These are phyloP conservation scores for Triops longicaudatus DNA, from an alignment of 1,140 invertebrate genomes.

Conservation along the genomic window DNA sequence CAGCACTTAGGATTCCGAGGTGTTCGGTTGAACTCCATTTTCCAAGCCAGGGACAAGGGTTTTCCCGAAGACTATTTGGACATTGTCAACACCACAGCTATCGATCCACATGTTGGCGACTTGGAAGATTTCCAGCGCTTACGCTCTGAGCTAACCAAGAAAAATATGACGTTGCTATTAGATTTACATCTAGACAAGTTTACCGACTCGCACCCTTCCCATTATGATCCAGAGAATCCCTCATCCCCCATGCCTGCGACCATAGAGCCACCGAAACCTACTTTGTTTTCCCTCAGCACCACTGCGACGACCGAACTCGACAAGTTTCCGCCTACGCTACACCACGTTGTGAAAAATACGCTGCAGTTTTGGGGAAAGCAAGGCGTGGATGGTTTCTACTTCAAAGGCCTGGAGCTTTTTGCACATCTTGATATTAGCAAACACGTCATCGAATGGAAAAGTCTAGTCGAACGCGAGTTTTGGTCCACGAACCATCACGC, in stretches of 20 bases:
- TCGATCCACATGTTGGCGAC: conserved; percentile 55
- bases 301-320: background rate
- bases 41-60: conserved; percentile 50
- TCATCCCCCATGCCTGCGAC: background rate
- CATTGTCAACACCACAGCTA: conserved; percentile 49
- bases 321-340: conserved; percentile 22
- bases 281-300: background rate
- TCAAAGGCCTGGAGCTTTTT: conserved; percentile 56
- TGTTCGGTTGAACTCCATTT: conserved; percentile 65
- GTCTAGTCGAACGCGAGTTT: conserved; percentile 40
- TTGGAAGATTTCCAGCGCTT: conserved; percentile 55
- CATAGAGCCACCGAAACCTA: background rate
- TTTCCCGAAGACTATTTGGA: conserved; percentile 61
- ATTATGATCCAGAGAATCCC: conserved; percentile 26
- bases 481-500: background rate
- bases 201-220: conserved; percentile 38
- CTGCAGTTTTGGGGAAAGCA: conserved; percentile 54
- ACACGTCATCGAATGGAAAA: conserved; percentile 55
- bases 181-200: conserved; percentile 61
- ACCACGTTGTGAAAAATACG: conserved; percentile 42
- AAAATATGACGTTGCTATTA: conserved; percentile 60
- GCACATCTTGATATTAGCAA: conserved; percentile 42
- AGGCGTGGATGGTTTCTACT: conserved; percentile 69
- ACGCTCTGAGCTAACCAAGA: conserved; percentile 48
- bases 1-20: conserved; percentile 52